Evolutionary conservation across 2,113 vertebrate species (phyloP).

Genomic region (Paramisgurnus dabryanus): DNA sequence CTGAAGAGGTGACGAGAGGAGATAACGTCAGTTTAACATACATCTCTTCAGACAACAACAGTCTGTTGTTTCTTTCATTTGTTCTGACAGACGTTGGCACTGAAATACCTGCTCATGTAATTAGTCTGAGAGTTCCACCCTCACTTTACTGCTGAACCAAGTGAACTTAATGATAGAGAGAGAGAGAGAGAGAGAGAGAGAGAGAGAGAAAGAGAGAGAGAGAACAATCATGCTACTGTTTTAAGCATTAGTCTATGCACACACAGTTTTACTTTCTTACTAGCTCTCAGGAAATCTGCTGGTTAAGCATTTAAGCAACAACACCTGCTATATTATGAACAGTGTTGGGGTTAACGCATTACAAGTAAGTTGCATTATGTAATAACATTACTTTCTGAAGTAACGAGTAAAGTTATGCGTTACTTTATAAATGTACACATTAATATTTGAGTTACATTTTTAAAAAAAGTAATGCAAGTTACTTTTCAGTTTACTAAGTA

Average conservation of each 20-base stretch:
- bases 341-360: too few relatives aligned
- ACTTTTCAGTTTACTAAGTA: too few relatives aligned
- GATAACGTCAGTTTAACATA: slow-evolving; percentile 9
- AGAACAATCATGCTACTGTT: slow-evolving; percentile 51
- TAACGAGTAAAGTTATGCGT: too few relatives aligned
- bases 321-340: too few relatives aligned
- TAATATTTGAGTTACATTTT: too few relatives aligned
- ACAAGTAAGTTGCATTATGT: too few relatives aligned
- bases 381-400: too few relatives aligned
- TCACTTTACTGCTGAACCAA: slow-evolving; percentile 56
- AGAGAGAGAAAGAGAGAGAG: slow-evolving; percentile 29
- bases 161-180: slow-evolving; percentile 55
- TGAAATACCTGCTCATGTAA: slow-evolving; percentile 55
- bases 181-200: slow-evolving; percentile 48
- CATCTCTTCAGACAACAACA: slow-evolving; percentile 8
- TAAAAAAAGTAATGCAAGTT: too few relatives aligned
- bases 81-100: slow-evolving; percentile 26
- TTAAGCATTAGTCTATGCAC: slow-evolving; percentile 43
- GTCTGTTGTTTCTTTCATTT: slow-evolving; percentile 34
- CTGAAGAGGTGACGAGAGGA: neutral
- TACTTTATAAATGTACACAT: too few relatives aligned
- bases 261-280: slow-evolving; percentile 22
- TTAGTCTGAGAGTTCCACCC: slow-evolving; percentile 56
- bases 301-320: slow-evolving; percentile 6
- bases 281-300: slow-evolving; percentile 7